Percentiles rank a stretch among this genome's conserved stretches.
phyloP scores from a whole-genome alignment of 1,140 invertebrate genomes.

The Caerostris extrusa region DNA sequence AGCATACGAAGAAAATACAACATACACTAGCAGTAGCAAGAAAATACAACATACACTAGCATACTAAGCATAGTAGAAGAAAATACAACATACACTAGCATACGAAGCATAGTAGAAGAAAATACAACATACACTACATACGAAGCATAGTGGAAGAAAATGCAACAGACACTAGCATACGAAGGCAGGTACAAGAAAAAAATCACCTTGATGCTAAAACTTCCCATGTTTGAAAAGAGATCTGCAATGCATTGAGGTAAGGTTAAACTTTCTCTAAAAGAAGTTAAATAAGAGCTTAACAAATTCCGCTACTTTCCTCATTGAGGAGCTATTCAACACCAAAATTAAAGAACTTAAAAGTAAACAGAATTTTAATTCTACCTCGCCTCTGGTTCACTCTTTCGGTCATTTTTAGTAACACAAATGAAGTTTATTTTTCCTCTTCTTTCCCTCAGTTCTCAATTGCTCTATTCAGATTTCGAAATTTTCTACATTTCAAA shows the following conservation, averaged over 20 bases:
- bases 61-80: no score
- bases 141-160: no score
- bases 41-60: no score
- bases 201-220: not conserved
- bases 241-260: not conserved
- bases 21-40: no score
- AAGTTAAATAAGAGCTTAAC: constrained; percentile 48
- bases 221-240: not conserved
- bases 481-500: constrained; percentile 50
- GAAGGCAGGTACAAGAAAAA: not conserved
- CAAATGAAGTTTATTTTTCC: not conserved
- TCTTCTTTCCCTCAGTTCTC: not conserved
- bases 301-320: not conserved
- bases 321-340: not conserved
- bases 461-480: constrained; percentile 44
- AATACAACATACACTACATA: no score
- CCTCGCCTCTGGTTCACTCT: not conserved
- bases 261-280: constrained; percentile 34
- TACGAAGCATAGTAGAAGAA: not conserved
- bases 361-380: constrained; percentile 34
- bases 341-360: constrained; percentile 35
- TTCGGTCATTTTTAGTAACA: not conserved
- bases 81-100: no score
- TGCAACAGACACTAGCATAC: not conserved
- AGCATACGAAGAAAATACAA: no score